Evolutionary conservation across 2,113 vertebrate species (phyloP).

Genomic region (Galemys pyrenaicus): DNA sequence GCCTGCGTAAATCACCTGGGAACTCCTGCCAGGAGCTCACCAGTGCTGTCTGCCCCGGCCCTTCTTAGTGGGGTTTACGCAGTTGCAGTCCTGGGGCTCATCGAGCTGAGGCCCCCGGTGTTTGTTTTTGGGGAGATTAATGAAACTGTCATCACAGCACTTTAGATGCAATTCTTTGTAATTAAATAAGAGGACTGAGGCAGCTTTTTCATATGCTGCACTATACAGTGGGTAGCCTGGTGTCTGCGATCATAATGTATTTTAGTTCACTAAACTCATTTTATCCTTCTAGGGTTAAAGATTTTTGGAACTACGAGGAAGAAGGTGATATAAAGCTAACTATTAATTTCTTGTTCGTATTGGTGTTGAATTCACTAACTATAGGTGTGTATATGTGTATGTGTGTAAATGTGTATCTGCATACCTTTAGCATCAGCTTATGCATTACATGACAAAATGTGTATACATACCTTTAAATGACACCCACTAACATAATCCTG

Average conservation of each 20-base stretch:
- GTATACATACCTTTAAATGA: background rate
- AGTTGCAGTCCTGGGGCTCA: rapidly evolving
- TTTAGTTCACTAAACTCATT: background rate
- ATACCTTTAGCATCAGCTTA: background rate
- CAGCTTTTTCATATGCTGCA: background rate
- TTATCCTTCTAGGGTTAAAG: conserved; percentile 20
- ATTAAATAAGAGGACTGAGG: background rate
- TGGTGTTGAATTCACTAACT: background rate
- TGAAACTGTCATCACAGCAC: conserved; percentile 17
- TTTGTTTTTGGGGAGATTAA: conserved; percentile 50
- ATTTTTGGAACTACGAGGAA: background rate
- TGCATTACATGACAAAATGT: background rate
- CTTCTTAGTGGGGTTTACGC: background rate
- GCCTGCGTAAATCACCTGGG: background rate
- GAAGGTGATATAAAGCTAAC: background rate
- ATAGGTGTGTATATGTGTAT: rapidly evolving
- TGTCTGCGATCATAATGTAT: background rate
- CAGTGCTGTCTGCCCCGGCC: background rate
- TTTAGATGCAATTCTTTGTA: conserved; percentile 39
- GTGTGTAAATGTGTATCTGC: rapidly evolving
- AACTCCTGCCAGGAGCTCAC: background rate
- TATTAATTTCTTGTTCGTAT: background rate
- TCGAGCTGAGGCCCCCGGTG: background rate
- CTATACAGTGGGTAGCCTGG: too few species aligned
- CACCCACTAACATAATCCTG: background rate